Conservation (phyloP, 1,140 invertebrate genomes). For the Meloidogyne chitwoodi region DNA sequence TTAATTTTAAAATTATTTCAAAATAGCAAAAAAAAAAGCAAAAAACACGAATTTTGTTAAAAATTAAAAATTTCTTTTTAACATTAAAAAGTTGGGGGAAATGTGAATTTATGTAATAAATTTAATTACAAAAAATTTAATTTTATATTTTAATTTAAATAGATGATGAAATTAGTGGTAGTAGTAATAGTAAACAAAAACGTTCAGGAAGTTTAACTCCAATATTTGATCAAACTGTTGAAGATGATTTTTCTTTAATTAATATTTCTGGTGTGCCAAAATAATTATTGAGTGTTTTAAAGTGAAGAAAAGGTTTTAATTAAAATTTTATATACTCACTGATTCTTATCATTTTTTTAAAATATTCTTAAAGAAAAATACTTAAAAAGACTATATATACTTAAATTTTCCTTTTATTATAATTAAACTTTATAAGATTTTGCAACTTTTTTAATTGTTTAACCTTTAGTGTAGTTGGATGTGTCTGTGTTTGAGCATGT, state of each 20-base stretch:
- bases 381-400: too few species aligned
- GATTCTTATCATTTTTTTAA: not conserved
- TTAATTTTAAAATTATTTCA: too few species aligned
- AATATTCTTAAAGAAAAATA: not conserved
- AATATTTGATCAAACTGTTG: not conserved
- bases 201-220: not conserved
- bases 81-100: too few species aligned
- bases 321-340: not conserved
- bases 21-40: too few species aligned
- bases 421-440: not conserved
- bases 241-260: conserved; percentile 4
- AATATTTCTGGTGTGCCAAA: not conserved
- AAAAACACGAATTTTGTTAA: too few species aligned
- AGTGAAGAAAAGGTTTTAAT: not conserved
- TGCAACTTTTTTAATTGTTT: not conserved
- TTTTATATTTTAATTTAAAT: not conserved
- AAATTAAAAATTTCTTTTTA: too few species aligned
- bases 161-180: conserved; percentile 11
- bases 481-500: not conserved
- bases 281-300: not conserved
- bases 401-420: not conserved
- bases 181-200: not conserved
- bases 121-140: too few species aligned
- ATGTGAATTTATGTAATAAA: too few species aligned
- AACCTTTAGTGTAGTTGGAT: not conserved